These are phyloP conservation scores for Aradophagus sp. DNA, from an alignment of 1,140 invertebrate species.

Conservation along the genomic window DNA sequence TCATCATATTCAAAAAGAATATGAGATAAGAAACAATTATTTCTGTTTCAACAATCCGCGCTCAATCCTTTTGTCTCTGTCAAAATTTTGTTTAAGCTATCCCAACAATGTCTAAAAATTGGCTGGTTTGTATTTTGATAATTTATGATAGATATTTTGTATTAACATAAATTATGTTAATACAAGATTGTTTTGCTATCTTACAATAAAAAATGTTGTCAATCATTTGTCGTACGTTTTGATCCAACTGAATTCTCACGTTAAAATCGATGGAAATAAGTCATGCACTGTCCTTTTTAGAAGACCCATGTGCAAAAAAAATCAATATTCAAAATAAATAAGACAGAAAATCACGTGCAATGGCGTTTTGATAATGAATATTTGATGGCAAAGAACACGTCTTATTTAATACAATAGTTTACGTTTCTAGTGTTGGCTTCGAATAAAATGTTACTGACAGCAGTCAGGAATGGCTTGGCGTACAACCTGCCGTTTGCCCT, in stretches of 20 bases:
- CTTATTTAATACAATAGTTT: slow-evolving; percentile 65
- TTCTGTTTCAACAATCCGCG: slow-evolving; percentile 21
- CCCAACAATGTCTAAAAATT: too few species aligned
- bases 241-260: too few species aligned
- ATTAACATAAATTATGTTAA: too few species aligned
- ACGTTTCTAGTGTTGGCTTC: slow-evolving; percentile 66
- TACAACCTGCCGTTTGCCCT: slow-evolving; percentile 66
- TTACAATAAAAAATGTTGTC: too few species aligned
- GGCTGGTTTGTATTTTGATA: too few species aligned
- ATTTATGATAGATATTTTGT: too few species aligned
- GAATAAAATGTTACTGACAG: slow-evolving; percentile 63
- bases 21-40: too few species aligned
- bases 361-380: slow-evolving; percentile 60
- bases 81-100: too few species aligned
- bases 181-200: too few species aligned
- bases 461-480: slow-evolving; percentile 68
- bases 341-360: slow-evolving; percentile 56
- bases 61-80: slow-evolving; percentile 9
- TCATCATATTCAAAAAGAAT: slow-evolving; percentile 30
- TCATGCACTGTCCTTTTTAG: slow-evolving; percentile 62
- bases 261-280: too few species aligned
- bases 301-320: slow-evolving; percentile 66
- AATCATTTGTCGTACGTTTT: too few species aligned
- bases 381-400: slow-evolving; percentile 56
- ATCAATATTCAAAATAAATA: slow-evolving; percentile 5